These are phyloP conservation scores for Felis catus DNA, from an alignment of 2,113 vertebrate species.

Conservation along the genomic window F.catus_Fca126_mat1.0 CM031415.1:135788501-135789000, in stretches of 20 bases:
- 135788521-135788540: too few species aligned
- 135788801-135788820: constrained; percentile 7
- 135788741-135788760: background rate
- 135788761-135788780: background rate
- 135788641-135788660: background rate
- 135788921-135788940: background rate
- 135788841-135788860: background rate
- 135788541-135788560: background rate
- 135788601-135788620: background rate
- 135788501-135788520: too few species aligned
- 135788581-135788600: background rate
- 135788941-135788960: background rate
- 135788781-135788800: background rate
- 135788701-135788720: background rate
- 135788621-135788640: background rate
- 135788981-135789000: background rate
- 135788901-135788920: background rate
- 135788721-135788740: background rate
- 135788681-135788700: background rate
- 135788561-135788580: background rate
- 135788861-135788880: background rate
- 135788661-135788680: background rate
- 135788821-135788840: background rate
- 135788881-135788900: constrained; percentile 26
- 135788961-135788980: background rate